phyloP scores from a whole-genome alignment of 2,113 vertebrate genomes.

The Stictonetta naevosa region DNA sequence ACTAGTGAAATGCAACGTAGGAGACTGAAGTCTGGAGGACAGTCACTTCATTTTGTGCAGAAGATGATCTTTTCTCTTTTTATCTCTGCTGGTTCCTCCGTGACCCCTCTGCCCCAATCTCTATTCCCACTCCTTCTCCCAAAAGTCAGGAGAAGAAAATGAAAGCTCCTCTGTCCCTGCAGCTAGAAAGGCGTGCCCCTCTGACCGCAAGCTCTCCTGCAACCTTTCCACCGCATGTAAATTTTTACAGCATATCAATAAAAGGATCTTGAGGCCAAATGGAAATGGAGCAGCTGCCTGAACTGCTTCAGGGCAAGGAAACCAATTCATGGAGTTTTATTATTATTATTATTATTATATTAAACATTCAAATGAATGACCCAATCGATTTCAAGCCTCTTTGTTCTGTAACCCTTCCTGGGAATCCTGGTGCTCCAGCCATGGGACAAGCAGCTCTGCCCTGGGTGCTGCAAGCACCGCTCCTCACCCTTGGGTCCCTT shows the following conservation, averaged over 20 bases:
- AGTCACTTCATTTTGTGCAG: not conserved
- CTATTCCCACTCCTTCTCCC: not conserved
- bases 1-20: not conserved
- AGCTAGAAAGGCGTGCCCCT: not conserved
- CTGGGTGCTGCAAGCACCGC: fast-evolving
- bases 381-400: slow-evolving; percentile 15
- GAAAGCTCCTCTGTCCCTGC: not conserved
- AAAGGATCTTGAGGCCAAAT: slow-evolving; percentile 56
- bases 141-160: not conserved
- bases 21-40: not conserved
- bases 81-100: not conserved
- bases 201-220: not conserved
- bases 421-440: not conserved
- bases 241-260: slow-evolving; percentile 38
- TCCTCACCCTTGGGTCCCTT: not conserved
- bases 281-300: slow-evolving; percentile 38
- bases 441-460: not conserved
- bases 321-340: not conserved
- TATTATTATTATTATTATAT: slow-evolving; percentile 34
- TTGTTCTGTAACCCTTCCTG: not conserved
- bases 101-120: not conserved
- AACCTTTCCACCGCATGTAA: not conserved
- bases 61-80: not conserved
- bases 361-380: slow-evolving; percentile 45
- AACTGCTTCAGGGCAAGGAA: slow-evolving; percentile 38